A percentile compares a stretch with the other conserved stretches of the same genome.
Evolutionary conservation across 2,797 vertebrate genomes (phyloP).

Genomic region (Acrossocheilus wenchowensis): DNA sequence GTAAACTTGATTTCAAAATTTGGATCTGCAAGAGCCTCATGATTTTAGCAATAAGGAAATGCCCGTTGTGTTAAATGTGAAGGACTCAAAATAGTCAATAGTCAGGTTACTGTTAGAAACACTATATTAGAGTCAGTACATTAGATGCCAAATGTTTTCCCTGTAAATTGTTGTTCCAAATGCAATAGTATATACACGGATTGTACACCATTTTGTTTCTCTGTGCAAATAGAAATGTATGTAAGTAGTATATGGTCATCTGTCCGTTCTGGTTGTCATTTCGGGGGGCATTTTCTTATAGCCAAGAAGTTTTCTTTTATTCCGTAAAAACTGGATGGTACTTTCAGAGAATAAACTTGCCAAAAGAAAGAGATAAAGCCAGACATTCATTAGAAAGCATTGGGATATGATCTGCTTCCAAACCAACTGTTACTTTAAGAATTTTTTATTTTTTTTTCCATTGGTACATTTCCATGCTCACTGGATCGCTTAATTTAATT

Average conservation of each 20-base stretch:
- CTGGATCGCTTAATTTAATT: constrained; percentile 9
- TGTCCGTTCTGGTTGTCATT: constrained; percentile 18
- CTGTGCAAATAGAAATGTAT: constrained; percentile 13
- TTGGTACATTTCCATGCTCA: constrained; percentile 10
- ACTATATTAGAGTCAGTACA: neutral
- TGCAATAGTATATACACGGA: constrained; percentile 21
- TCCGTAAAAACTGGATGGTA: neutral
- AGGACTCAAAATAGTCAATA: neutral
- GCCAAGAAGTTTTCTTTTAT: constrained; percentile 19
- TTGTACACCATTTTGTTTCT: constrained; percentile 7
- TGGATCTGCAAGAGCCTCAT: constrained; percentile 23
- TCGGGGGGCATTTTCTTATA: constrained; percentile 46
- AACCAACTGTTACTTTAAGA: neutral
- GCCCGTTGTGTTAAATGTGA: constrained; percentile 43
- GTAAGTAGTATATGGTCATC: constrained; percentile 6
- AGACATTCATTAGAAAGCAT: constrained; percentile 13
- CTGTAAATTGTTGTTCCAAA: neutral
- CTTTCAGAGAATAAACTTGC: constrained; percentile 24
- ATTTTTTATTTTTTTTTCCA: neutral
- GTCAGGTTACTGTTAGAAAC: neutral
- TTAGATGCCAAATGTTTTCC: constrained; percentile 47
- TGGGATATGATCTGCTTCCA: neutral
- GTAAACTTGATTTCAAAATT: neutral
- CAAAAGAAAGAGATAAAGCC: neutral
- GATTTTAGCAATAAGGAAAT: constrained; percentile 44